A percentile compares a stretch with the other conserved stretches of the same genome.
These are phyloP conservation scores for Drosophila nikananu DNA, from an alignment of 1,140 invertebrate species.

Conservation along the genomic window DNA sequence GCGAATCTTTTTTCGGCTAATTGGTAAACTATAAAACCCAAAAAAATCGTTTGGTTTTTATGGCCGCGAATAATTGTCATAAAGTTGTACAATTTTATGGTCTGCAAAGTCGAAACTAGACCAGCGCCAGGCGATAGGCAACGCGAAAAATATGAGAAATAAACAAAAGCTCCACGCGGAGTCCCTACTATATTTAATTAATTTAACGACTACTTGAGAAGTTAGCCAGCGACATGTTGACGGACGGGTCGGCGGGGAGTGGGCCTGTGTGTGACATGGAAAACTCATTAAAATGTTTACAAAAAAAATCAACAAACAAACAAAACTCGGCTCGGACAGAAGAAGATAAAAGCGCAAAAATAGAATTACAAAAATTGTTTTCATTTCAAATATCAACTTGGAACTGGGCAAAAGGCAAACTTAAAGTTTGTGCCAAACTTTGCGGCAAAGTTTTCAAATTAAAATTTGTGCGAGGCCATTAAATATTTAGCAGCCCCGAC, in stretches of 20 bases:
- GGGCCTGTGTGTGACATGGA: constrained; percentile 70
- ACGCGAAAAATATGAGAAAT: constrained; percentile 28
- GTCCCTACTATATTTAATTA: constrained; percentile 80
- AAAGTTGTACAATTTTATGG: constrained; percentile 54
- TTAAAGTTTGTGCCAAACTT: constrained; percentile 43
- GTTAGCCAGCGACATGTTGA: constrained; percentile 68
- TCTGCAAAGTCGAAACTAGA: constrained; percentile 26
- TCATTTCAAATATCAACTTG: constrained; percentile 69
- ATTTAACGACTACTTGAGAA: constrained; percentile 85
- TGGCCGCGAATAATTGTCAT: constrained; percentile 72
- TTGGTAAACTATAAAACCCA: constrained; percentile 58
- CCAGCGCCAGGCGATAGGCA: constrained; percentile 56
- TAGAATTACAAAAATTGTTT: constrained; percentile 68
- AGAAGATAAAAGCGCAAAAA: constrained; percentile 18
- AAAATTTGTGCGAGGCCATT: constrained; percentile 57
- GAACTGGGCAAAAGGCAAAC: constrained; percentile 34
- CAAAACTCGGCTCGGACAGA: constrained; percentile 46
- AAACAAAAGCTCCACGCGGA: constrained; percentile 53
- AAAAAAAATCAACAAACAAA: constrained; percentile 78
- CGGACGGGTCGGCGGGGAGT: constrained; percentile 34
- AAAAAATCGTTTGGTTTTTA: constrained; percentile 69
- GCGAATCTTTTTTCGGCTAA: constrained; percentile 54
- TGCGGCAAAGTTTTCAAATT: constrained; percentile 63
- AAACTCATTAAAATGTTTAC: constrained; percentile 85
- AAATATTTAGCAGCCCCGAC: constrained; percentile 60